Evolutionary conservation across 2,113 vertebrate species (phyloP).

Genomic region (Chamaea fasciata): DNA sequence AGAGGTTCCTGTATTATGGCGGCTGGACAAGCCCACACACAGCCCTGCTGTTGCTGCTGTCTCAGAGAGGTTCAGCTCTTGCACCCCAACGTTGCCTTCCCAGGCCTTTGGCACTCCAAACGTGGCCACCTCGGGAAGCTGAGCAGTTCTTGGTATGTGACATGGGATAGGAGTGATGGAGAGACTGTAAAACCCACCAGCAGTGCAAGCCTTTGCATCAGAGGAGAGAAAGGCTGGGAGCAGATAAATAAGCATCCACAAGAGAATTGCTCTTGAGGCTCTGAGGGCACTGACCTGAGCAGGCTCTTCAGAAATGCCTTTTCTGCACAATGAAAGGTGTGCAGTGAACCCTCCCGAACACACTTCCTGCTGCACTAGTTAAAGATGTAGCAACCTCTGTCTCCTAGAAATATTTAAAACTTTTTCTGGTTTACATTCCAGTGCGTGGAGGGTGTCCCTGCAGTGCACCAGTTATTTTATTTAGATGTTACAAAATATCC

Average conservation of each 20-base stretch:
- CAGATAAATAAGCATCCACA: not conserved
- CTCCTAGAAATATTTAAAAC: not conserved
- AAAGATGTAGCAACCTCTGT: not conserved
- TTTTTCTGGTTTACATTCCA: not conserved
- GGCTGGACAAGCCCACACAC: accelerated
- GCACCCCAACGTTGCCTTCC: accelerated
- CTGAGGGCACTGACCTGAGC: not conserved
- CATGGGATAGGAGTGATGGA: not conserved
- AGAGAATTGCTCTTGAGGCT: not conserved
- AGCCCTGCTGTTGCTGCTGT: not conserved
- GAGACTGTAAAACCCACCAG: not conserved
- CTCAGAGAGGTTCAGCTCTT: not conserved
- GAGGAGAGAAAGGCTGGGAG: not conserved
- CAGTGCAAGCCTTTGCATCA: not conserved
- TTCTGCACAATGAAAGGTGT: not conserved
- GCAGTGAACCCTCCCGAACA: not conserved
- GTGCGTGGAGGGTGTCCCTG: accelerated
- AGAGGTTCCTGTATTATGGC: not conserved
- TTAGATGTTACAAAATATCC: not conserved
- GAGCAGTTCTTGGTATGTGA: not conserved
- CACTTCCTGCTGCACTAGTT: not conserved
- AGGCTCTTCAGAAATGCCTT: not conserved
- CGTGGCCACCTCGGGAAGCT: not conserved
- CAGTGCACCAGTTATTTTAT: not conserved
- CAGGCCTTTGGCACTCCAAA: not conserved